Evolutionary conservation across 2,888 invertebrate genomes (phyloP).

Genomic region (Cataglyphis livida): DNA sequence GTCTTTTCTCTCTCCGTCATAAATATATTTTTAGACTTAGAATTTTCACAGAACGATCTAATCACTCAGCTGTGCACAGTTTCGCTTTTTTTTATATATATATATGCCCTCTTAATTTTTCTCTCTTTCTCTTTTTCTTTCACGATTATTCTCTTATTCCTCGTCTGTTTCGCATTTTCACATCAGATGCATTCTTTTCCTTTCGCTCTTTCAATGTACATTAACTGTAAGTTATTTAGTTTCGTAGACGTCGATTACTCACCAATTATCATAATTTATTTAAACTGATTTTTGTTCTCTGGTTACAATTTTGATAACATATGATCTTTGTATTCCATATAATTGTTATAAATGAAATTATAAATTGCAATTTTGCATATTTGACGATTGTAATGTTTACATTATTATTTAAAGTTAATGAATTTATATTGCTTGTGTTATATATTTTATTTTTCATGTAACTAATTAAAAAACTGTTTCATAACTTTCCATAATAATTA

Average conservation of each 20-base stretch:
- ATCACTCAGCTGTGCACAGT: conserved; percentile 68
- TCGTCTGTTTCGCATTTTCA: conserved; percentile 29
- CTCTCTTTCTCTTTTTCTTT: conserved; percentile 19
- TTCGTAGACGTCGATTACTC: conserved; percentile 53
- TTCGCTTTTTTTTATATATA: conserved; percentile 24
- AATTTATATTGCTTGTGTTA: conserved; percentile 1
- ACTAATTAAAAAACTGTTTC: neutral
- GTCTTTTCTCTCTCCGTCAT: conserved; percentile 49
- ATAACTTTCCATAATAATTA: neutral
- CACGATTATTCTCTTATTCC: conserved; percentile 38
- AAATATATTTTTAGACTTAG: conserved; percentile 79
- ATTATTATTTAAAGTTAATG: conserved; percentile 26
- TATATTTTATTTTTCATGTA: conserved; percentile 8
- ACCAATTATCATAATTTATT: conserved; percentile 25
- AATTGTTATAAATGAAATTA: conserved; percentile 32
- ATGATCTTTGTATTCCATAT: conserved; percentile 17
- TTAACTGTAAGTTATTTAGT: conserved; percentile 48
- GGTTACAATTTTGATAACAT: conserved; percentile 6
- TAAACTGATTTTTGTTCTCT: neutral
- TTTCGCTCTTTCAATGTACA: conserved; percentile 44
- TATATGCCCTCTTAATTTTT: conserved; percentile 32
- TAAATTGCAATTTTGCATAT: conserved; percentile 20
- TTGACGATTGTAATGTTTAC: neutral
- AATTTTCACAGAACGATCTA: conserved; percentile 79
- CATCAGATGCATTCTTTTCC: conserved; percentile 29